Evolutionary conservation across 2,888 invertebrate species (phyloP).

Genomic region (Papilio gigon): DNA sequence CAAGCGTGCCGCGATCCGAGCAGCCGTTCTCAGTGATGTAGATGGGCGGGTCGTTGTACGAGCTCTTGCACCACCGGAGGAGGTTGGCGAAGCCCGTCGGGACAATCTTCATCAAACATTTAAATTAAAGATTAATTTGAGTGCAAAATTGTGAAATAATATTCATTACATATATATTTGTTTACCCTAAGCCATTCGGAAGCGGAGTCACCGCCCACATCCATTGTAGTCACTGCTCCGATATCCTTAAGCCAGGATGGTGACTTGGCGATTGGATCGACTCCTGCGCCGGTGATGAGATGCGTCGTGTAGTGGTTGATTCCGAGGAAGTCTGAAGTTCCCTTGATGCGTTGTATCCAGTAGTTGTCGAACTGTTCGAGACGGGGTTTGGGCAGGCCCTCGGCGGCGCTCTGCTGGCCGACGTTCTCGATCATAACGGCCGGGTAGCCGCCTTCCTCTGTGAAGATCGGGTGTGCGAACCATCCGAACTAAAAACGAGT

Average conservation of each 20-base stretch:
- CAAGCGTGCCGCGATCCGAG: constrained; percentile 74
- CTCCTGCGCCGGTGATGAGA: constrained; percentile 69
- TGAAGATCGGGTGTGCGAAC: constrained; percentile 81
- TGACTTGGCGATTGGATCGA: constrained; percentile 70
- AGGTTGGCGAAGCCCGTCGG: constrained; percentile 84
- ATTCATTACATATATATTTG: constrained; percentile 8
- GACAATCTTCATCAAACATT: constrained; percentile 67
- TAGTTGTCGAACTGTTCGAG: constrained; percentile 74
- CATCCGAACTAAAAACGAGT: constrained; percentile 72
- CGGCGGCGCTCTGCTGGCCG: constrained; percentile 67
- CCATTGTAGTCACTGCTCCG: constrained; percentile 72
- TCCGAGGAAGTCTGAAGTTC: constrained; percentile 77
- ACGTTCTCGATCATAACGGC: constrained; percentile 75
- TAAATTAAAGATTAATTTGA: not conserved
- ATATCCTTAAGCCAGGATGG: constrained; percentile 80
- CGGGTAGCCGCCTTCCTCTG: constrained; percentile 77
- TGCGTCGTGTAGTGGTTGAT: constrained; percentile 80
- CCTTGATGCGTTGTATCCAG: constrained; percentile 75
- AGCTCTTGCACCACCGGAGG: constrained; percentile 82
- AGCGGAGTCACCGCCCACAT: constrained; percentile 75
- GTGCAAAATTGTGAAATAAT: not conserved
- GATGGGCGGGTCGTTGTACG: constrained; percentile 82
- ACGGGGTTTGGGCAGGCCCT: constrained; percentile 70
- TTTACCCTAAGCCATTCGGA: constrained; percentile 78
- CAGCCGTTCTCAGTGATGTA: constrained; percentile 84